phyloP scores from a whole-genome alignment of 2,888 invertebrate species.

The Folsomia manolachei region DNA sequence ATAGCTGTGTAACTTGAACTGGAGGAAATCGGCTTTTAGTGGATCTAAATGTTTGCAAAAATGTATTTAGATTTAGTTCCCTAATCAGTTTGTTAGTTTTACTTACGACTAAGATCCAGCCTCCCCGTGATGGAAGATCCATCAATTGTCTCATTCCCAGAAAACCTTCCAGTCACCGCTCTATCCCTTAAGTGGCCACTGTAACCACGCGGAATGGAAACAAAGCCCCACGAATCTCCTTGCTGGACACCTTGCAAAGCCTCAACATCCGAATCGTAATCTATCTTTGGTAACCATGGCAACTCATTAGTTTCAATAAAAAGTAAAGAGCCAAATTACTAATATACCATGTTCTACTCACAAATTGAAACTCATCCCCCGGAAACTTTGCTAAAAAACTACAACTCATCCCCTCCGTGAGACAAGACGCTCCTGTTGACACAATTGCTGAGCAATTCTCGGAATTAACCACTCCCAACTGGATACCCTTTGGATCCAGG shows the following conservation, averaged over 20 bases:
- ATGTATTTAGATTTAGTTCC: not conserved
- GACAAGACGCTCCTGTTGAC: not conserved
- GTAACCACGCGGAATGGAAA: not conserved
- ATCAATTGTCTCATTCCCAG: not conserved
- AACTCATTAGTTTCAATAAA: not conserved
- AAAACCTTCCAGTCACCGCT: not conserved
- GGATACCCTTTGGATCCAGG: constrained; percentile 1
- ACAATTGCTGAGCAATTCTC: not conserved
- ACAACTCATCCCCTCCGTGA: constrained; percentile 7
- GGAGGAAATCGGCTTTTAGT: not conserved
- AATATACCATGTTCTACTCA: not conserved
- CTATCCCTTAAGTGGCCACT: not conserved
- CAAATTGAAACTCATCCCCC: not conserved
- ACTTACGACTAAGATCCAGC: not conserved
- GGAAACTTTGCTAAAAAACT: not conserved
- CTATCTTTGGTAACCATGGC: not conserved
- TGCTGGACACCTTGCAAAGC: constrained; percentile 7
- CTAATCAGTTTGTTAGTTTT: not conserved
- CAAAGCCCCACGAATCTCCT: constrained; percentile 4
- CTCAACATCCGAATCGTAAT: not conserved
- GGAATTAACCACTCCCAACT: not conserved
- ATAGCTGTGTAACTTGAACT: not conserved
- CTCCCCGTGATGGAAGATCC: not conserved
- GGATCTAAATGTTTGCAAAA: not conserved
- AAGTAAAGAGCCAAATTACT: not conserved